A percentile compares a stretch with the other conserved stretches of the same genome.
These are phyloP conservation scores for Trachythela sp. DNA, from an alignment of 64 coral and sea anemone genomes.

Conservation along the genomic window DNA sequence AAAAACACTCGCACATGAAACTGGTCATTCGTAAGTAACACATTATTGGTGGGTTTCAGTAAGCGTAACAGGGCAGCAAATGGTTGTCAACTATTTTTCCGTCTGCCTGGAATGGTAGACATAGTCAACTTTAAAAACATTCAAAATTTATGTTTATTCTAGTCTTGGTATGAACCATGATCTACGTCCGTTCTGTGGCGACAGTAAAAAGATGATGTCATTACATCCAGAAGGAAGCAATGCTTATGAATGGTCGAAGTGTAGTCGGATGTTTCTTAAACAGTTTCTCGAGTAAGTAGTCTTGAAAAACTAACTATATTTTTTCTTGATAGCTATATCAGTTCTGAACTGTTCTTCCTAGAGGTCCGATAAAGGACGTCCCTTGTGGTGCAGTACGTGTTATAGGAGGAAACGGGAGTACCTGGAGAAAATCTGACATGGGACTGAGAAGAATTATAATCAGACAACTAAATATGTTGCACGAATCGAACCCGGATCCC, in stretches of 20 bases:
- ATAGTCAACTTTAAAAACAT: neutral
- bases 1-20: conserved; percentile 88
- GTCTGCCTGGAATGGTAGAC: no score
- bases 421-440: no score
- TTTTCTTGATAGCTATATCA: no score
- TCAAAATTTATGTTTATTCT: neutral
- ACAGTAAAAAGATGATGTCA: conserved; percentile 85
- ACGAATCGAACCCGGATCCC: no score
- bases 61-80: neutral
- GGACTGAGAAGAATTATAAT: no score
- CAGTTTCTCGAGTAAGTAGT: conserved; percentile 72
- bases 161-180: conserved; percentile 98
- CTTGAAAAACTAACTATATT: neutral
- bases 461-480: no score
- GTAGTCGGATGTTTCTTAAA: conserved; percentile 83
- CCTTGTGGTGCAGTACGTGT: no score
- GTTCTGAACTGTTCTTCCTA: no score
- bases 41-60: neutral
- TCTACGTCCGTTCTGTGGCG: conserved; percentile 34
- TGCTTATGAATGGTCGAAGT: conserved; percentile 77
- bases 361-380: no score
- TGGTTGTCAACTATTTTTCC: neutral
- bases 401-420: no score
- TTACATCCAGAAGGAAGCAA: conserved; percentile 58
- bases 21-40: conserved; percentile 67